Percentiles rank a stretch among this genome's conserved stretches.
Evolutionary conservation across 37 sponge, comb jelly and placozoan species (phyloP).

Genomic region (Aphrocallistes beatrix): DNA sequence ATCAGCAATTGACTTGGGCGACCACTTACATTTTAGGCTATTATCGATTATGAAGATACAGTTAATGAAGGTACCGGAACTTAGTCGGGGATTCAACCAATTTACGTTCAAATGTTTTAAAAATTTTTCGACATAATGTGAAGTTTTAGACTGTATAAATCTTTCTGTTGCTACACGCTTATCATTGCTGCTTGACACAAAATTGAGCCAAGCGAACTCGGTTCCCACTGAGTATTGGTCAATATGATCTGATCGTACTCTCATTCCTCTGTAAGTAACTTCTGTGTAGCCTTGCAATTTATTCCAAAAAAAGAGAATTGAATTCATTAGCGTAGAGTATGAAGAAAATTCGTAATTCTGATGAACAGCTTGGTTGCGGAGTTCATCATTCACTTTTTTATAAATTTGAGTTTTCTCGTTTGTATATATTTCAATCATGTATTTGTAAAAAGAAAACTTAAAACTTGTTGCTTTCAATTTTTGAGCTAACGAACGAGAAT

Average conservation of each 20-base stretch:
- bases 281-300: neutral
- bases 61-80: neutral
- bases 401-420: too few species aligned
- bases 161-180: neutral
- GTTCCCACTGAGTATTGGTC: neutral
- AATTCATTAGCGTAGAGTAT: neutral
- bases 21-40: neutral
- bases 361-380: too few species aligned
- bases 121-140: too few species aligned
- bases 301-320: neutral
- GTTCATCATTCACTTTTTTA: too few species aligned
- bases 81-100: too few species aligned
- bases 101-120: too few species aligned
- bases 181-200: neutral
- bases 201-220: neutral
- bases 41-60: neutral
- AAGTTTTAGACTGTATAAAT: neutral
- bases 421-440: too few species aligned
- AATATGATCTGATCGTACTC: neutral
- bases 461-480: too few species aligned
- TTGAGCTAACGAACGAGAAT: too few species aligned
- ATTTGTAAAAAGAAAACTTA: too few species aligned
- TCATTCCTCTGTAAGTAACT: neutral
- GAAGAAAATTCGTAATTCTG: neutral
- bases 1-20: neutral